phyloP scores from a whole-genome alignment of 2,797 vertebrate species.

The Spea hammondii region DNA sequence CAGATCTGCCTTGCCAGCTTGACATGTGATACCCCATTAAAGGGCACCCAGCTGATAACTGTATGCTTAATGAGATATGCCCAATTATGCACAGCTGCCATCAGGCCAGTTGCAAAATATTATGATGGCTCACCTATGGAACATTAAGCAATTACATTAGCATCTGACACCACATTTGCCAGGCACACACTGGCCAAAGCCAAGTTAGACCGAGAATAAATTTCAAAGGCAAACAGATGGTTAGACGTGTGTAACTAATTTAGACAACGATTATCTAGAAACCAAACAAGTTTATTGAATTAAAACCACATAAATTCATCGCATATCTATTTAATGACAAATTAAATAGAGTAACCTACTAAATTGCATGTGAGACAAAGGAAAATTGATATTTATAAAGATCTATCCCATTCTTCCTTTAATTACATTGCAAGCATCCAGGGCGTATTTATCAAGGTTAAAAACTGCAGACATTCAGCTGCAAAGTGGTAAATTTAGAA shows the following conservation, averaged over 20 bases:
- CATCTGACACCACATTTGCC: conserved; percentile 46
- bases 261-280: conserved; percentile 25
- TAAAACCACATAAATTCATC: conserved; percentile 4
- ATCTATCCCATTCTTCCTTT: neutral
- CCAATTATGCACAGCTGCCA: conserved; percentile 51
- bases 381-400: neutral
- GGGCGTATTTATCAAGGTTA: too few relatives aligned
- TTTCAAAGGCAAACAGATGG: conserved; percentile 46
- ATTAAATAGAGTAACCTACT: neutral
- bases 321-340: neutral
- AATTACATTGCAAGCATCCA: neutral
- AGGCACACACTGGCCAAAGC: conserved; percentile 24
- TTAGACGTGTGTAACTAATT: conserved; percentile 30
- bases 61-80: conserved; percentile 48
- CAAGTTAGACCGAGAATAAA: conserved; percentile 44
- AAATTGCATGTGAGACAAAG: neutral
- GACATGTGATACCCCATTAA: conserved; percentile 41
- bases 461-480: too few relatives aligned
- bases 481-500: too few relatives aligned
- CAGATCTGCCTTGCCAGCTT: conserved; percentile 28
- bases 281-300: conserved; percentile 31
- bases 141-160: conserved; percentile 51
- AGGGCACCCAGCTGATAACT: conserved; percentile 46
- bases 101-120: conserved; percentile 46
- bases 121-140: conserved; percentile 42